phyloP scores from a whole-genome alignment of 2,888 invertebrate genomes.

The Esperia sulphurella region DNA sequence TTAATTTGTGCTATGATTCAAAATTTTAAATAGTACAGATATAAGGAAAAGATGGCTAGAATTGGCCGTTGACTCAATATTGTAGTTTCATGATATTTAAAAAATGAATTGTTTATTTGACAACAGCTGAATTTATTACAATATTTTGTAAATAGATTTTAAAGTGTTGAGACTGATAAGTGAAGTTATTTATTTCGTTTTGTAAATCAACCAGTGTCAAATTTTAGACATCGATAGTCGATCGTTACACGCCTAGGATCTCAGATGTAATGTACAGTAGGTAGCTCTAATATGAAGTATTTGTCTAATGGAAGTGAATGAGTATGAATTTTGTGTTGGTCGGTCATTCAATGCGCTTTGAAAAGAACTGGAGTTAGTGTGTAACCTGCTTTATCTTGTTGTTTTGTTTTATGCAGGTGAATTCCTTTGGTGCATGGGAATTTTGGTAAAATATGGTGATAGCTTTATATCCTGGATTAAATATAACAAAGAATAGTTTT shows the following conservation, averaged over 20 bases:
- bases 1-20: conserved; percentile 16
- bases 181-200: conserved; percentile 75
- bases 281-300: conserved; percentile 8
- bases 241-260: conserved; percentile 56
- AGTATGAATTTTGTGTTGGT: neutral
- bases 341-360: neutral
- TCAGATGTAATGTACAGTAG: conserved; percentile 37
- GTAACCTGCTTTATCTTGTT: conserved; percentile 29
- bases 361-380: conserved; percentile 16
- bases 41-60: conserved; percentile 29
- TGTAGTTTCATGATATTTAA: neutral
- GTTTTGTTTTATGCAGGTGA: too few relatives aligned
- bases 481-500: neutral
- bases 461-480: neutral
- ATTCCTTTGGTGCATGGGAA: too few relatives aligned
- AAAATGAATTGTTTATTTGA: conserved; percentile 27
- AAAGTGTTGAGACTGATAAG: conserved; percentile 76
- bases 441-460: neutral
- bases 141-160: conserved; percentile 70
- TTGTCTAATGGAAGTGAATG: neutral
- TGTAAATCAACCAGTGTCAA: conserved; percentile 74
- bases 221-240: conserved; percentile 58
- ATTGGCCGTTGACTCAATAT: conserved; percentile 12
- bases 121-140: conserved; percentile 59
- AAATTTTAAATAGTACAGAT: conserved; percentile 10